Evolutionary conservation across 1,140 invertebrate species (phyloP).

Genomic region (Chrysomallon squamiferum): DNA sequence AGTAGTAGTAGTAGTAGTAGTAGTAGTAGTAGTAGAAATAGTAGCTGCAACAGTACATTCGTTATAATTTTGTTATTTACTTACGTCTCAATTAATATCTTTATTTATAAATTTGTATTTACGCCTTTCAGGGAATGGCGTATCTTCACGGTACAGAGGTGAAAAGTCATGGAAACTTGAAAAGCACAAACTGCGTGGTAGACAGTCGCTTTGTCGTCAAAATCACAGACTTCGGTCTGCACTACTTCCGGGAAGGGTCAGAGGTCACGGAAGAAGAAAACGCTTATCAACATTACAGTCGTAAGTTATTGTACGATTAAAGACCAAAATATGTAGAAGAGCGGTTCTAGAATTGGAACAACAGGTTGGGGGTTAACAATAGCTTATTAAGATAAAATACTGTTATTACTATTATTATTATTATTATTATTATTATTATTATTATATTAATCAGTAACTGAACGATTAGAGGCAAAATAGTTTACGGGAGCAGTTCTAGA

Average conservation of each 20-base stretch:
- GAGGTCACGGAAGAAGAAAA: slow-evolving; percentile 33
- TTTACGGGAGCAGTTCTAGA: too few species aligned
- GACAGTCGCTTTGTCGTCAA: slow-evolving; percentile 98
- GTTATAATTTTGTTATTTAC: too few species aligned
- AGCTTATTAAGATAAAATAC: too few species aligned
- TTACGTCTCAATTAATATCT: background rate
- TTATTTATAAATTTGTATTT: background rate
- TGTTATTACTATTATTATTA: too few species aligned
- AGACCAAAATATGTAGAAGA: too few species aligned
- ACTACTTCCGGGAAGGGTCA: slow-evolving; percentile 39
- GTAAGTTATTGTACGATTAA: slow-evolving; percentile 27
- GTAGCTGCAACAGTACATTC: too few species aligned
- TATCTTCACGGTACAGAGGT: slow-evolving; percentile 92
- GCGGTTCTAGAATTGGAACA: too few species aligned
- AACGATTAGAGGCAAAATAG: too few species aligned
- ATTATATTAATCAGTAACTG: too few species aligned
- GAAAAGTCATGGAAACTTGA: slow-evolving; percentile 90
- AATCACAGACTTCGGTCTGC: slow-evolving; percentile 95
- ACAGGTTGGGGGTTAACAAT: too few species aligned
- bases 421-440: background rate
- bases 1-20: too few species aligned
- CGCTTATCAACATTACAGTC: slow-evolving; percentile 47
- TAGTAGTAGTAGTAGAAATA: too few species aligned
- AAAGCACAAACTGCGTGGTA: slow-evolving; percentile 97
- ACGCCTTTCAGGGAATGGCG: slow-evolving; percentile 80